Evolutionary conservation across 2,888 invertebrate genomes (phyloP).

Genomic region (Pyrgus malvae): DNA sequence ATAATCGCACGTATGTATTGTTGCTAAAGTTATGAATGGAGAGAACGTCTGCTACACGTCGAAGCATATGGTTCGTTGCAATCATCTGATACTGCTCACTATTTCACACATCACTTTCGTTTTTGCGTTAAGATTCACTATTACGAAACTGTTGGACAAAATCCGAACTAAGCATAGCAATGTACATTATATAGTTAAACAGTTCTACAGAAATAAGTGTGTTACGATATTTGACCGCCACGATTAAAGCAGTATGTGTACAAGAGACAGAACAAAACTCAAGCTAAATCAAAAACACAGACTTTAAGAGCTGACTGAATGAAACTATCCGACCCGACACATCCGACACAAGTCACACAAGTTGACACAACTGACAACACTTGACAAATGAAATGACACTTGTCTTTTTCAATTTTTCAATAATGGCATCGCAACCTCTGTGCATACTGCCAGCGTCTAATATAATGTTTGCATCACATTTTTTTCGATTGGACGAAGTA

Average conservation of each 20-base stretch:
- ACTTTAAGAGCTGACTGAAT: too few species aligned
- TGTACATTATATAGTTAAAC: slow-evolving; percentile 18
- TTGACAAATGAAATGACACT: too few species aligned
- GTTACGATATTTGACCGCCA: slow-evolving; percentile 44
- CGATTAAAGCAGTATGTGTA: slow-evolving; percentile 50
- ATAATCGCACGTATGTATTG: slow-evolving; percentile 43
- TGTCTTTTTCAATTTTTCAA: too few species aligned
- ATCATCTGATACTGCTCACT: slow-evolving; percentile 73
- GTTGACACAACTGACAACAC: too few species aligned
- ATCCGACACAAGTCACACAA: too few species aligned
- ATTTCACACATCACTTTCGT: slow-evolving; percentile 62
- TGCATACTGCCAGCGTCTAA: too few species aligned
- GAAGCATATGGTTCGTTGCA: slow-evolving; percentile 76
- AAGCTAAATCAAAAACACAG: slow-evolving; percentile 49
- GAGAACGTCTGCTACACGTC: slow-evolving; percentile 52
- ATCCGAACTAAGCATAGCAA: slow-evolving; percentile 41
- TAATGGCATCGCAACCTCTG: too few species aligned
- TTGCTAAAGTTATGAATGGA: slow-evolving; percentile 42
- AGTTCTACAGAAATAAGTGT: slow-evolving; percentile 38
- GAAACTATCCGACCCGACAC: background rate
- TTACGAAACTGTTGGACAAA: slow-evolving; percentile 44
- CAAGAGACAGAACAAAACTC: slow-evolving; percentile 54
- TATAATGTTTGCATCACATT: too few species aligned
- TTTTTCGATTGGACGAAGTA: too few species aligned
- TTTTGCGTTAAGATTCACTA: slow-evolving; percentile 42